Base-by-base conservation (phyloP, 2,888 invertebrate genomes). In the Hydriomena furcata region DNA sequence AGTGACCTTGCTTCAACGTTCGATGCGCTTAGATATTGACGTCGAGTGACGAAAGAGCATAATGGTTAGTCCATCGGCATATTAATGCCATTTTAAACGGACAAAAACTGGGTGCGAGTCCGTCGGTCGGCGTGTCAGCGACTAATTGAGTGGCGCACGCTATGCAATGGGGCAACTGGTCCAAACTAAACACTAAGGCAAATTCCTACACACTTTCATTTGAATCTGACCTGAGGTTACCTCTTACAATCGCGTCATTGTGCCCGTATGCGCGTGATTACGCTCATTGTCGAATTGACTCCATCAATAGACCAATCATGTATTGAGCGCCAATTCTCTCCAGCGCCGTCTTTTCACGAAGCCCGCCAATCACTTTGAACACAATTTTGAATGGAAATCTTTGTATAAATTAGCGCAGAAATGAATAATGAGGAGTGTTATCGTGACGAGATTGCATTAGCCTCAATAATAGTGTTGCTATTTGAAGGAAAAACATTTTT, bases 121-220 rank as follows among this genome's bases (percentile, higher is more conserved):
- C 71, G 74, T 66, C 71, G 74, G 69, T 69, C 79, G 68, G 76
- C 84, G 82, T 82, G 84, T 84, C 84, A 76, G 76, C 62, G 67
- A 65, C 81, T 89, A 88, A 89, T 89, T 86, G 88, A 82, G 75
- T 68, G 68, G 73, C 76, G 79, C 88, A 88, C 89, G 88, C 87
- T 75, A 86, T 82, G 66, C 77, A 71, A 71, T 73, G 76, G 71
- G 68, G 72, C 73, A 74, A 71, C 70, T 68, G 66, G 71, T 66
- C 71, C 68, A 74, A 69, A 66, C 65, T 49, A 71, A 78, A 82
- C 71, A 79, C 81, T 79, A 76, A 69, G 72, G 78, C 75, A 74
- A 81, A 81, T 73, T 71, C 73, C 70, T 69, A 61, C 72, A 67
- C 67, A 71, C 63, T 61, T 52, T 63, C 65, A 62, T 46, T 50